Base-by-base conservation (phyloP, 1,140 invertebrate species). In the Drosophila arawakana region DNA sequence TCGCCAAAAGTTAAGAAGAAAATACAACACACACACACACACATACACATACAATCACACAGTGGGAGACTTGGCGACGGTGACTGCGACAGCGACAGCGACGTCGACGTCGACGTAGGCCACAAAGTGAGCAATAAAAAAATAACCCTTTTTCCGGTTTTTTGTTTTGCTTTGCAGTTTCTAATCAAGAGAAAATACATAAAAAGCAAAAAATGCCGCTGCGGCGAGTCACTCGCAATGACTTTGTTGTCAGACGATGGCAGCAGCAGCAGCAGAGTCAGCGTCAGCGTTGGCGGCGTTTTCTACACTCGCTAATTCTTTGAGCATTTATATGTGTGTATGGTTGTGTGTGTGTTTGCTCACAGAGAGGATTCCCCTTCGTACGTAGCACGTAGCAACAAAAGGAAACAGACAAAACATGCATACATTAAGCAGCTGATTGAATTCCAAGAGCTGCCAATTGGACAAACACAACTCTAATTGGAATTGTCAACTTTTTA, bases 61-160 rank as follows among this genome's bases (percentile, higher is more conserved):
- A 75, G 61, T 70, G 72, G 72, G 72, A 69, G 72, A 70, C 66
- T 68, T 68, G 47, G 8, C 62, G 70, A 66, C 70, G 61, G 25
- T 6, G 25, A 30, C 25, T 30, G 25, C 25, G 25, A 30, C 25
- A 30, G 25, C 25, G 25, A 11, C 69, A 58, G 41, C 65, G 46
- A 21, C 54, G 54, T 13, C 65, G 46, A 21, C 54, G 54, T 13
- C 68, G 43, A 57, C 47, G 30, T 59, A 55, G 60, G 55, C 70
- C 65, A 30, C 25, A 67, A 82, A 76, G 73, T 77, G 80, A 85
- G 77, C 81, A 74, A 88, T 88, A 88, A 89, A 88, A 61, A 88
- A 88, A 89, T 83, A 88, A 88, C 83, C 83, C 83, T 88, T 88
- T 85, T 88, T 88, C 83, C 84, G 83, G 83, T 88, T 88, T 79